These are phyloP conservation scores for Darevskia nairensis DNA, from an alignment of 2,797 vertebrate genomes.

Conservation along the genomic window DNA sequence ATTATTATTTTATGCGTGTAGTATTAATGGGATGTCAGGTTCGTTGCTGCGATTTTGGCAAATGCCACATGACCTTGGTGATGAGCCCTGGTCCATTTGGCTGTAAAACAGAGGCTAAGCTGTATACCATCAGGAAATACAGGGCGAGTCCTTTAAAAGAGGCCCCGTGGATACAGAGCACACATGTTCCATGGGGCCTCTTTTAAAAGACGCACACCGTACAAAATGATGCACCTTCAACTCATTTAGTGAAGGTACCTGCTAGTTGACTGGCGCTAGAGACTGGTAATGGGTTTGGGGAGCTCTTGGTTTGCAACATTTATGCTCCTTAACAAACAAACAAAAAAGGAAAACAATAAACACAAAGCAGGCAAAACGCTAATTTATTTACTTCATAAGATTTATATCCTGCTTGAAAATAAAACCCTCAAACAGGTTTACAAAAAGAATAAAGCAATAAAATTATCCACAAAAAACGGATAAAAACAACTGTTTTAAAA, in stretches of 20 bases:
- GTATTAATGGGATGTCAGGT: conserved; percentile 17
- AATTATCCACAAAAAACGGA: too few relatives aligned
- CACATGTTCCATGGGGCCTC: too few relatives aligned
- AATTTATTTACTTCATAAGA: too few relatives aligned
- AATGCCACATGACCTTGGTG: conserved; percentile 54
- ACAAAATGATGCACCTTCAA: conserved; percentile 51
- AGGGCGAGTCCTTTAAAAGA: too few relatives aligned
- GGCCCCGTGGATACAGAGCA: too few relatives aligned
- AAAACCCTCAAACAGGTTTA: too few relatives aligned
- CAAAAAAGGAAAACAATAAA: neutral
- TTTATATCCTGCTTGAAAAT: too few relatives aligned
- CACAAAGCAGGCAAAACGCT: neutral
- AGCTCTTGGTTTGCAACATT: conserved; percentile 42
- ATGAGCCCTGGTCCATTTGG: conserved; percentile 39
- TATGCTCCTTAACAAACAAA: neutral
- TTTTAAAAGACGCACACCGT: too few relatives aligned
- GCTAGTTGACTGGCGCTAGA: conserved; percentile 28
- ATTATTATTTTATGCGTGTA: neutral
- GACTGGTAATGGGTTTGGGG: conserved; percentile 63
- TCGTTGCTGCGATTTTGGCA: conserved; percentile 34
- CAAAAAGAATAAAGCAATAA: too few relatives aligned
- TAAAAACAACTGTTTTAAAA: too few relatives aligned
- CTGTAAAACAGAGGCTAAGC: conserved; percentile 48
- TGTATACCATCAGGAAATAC: conserved; percentile 32
- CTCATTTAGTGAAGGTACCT: conserved; percentile 26